Conservation (phyloP, 2,888 invertebrate species). For the Pegoplata infirma region DNA sequence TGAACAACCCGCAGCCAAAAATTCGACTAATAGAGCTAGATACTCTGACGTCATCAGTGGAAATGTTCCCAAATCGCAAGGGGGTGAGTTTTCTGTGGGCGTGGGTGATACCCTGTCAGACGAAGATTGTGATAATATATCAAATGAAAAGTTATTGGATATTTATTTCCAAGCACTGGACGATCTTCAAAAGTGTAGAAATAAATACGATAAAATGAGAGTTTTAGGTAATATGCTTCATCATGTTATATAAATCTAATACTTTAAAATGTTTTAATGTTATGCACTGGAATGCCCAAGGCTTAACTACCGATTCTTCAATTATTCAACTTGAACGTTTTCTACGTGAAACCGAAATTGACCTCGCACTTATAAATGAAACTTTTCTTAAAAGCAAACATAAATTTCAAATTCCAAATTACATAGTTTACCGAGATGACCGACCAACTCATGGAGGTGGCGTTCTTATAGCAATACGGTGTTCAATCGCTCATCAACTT, state of each 20-base stretch:
- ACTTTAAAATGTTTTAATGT: too few species aligned
- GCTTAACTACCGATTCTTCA: too few species aligned
- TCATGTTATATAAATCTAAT: too few species aligned
- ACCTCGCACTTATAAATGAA: neutral
- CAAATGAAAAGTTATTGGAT: neutral
- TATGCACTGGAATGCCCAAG: too few species aligned
- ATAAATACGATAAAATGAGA: slow-evolving; percentile 21
- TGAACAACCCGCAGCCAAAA: neutral
- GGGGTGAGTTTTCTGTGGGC: too few species aligned
- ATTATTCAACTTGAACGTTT: too few species aligned
- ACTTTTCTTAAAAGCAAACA: neutral
- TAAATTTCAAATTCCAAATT: neutral
- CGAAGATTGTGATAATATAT: neutral
- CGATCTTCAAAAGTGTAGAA: slow-evolving; percentile 10
- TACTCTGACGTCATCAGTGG: neutral
- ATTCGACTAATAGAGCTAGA: neutral
- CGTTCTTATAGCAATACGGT: neutral
- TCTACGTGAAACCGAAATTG: neutral
- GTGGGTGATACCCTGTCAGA: neutral
- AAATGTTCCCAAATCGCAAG: neutral
- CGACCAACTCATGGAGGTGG: neutral
- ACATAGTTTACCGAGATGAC: neutral
- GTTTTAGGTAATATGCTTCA: neutral
- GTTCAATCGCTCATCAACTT: neutral
- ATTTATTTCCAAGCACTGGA: slow-evolving; percentile 24